Percentiles rank a stretch among this genome's conserved stretches.
These are phyloP conservation scores for Amitus sp. DNA, from an alignment of 2,888 invertebrate species.

Conservation along the genomic window DNA sequence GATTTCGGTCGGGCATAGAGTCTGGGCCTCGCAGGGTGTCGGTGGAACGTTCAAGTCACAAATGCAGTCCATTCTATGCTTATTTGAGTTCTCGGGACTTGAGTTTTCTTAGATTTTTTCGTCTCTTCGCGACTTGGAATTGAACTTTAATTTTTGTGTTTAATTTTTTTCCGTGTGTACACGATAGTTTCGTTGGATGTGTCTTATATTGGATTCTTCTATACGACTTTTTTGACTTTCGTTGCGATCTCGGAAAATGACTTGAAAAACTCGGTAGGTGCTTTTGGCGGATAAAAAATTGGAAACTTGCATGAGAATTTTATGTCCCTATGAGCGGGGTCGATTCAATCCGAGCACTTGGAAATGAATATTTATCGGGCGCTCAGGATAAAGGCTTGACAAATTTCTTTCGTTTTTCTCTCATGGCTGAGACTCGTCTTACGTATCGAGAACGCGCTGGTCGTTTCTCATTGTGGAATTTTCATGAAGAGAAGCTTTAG, in stretches of 20 bases:
- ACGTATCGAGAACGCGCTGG: conserved; percentile 19
- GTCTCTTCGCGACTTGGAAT: too few species aligned
- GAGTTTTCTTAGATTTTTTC: too few species aligned
- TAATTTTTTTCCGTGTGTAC: too few species aligned
- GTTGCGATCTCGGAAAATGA: not conserved
- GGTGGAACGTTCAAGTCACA: too few species aligned
- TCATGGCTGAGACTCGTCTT: conserved; percentile 16
- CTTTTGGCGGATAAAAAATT: not conserved
- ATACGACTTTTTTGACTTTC: not conserved
- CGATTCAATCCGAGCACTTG: conserved; percentile 38
- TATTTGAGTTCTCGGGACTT: too few species aligned
- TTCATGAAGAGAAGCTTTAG: conserved; percentile 42
- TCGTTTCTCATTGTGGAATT: conserved; percentile 38
- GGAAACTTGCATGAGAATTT: conserved; percentile 20
- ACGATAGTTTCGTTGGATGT: too few species aligned
- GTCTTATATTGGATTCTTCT: not conserved
- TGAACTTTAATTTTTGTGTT: too few species aligned
- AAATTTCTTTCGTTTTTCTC: conserved; percentile 38
- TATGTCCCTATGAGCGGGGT: conserved; percentile 22
- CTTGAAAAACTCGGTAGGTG: conserved; percentile 3
- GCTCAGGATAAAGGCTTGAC: conserved; percentile 33
- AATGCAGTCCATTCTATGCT: too few species aligned
- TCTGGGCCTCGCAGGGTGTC: too few species aligned
- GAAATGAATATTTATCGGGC: conserved; percentile 40
- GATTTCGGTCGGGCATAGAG: too few species aligned